Evolutionary conservation across 2,888 invertebrate genomes (phyloP), one percentile per base, ranked within the genome.

Genomic region (Agrypnus murinus): DNA sequence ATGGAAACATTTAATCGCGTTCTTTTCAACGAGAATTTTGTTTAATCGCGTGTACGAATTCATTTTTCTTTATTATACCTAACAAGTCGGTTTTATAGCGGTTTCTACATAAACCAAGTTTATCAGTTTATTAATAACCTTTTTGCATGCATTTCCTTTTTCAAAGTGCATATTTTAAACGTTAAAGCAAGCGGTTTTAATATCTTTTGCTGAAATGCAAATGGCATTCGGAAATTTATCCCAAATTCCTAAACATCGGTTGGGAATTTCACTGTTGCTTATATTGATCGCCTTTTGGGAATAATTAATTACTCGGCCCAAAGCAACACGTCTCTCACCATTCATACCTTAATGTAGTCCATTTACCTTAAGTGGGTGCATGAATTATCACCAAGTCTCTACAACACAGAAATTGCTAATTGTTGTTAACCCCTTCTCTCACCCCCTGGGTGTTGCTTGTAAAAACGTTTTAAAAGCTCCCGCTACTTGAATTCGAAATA

Each of bases 261-360:
- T 15, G 17, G 14, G 55, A 55, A 55, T 55, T 55, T 55, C 55
- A 36, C 55, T 55, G 55, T 55, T 55, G 55, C 55, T 48, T 53
- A 53, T 53, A 64, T 64, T 53, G 53, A 57, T 65, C 46, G 58
- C 25, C 58, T 65, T 65, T 65, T 65, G 65, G 57, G 45, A 46
- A 46, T 65, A 65, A 65, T 65, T 65, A 65, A 65, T 65, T 65
- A 65, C 31, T 19, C 57, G 15, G 25, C 57, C 58, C 34, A 65
- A 17, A 57, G 45, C 53, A 17, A 58, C 46, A 53, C 45, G 64
- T 25, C 53, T 25, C 53, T 46, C 62, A 55, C 68, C 38, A 63
- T 63, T 68, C 62, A 40, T 62, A 68, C 34, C 31, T 50, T 53
- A 50, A 50, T 62, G 64, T 53, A 53, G 55, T 43, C 64, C 53